These are phyloP conservation scores for Pelusios castaneus DNA, from an alignment of 2,113 vertebrate species.

Conservation along the genomic window DNA sequence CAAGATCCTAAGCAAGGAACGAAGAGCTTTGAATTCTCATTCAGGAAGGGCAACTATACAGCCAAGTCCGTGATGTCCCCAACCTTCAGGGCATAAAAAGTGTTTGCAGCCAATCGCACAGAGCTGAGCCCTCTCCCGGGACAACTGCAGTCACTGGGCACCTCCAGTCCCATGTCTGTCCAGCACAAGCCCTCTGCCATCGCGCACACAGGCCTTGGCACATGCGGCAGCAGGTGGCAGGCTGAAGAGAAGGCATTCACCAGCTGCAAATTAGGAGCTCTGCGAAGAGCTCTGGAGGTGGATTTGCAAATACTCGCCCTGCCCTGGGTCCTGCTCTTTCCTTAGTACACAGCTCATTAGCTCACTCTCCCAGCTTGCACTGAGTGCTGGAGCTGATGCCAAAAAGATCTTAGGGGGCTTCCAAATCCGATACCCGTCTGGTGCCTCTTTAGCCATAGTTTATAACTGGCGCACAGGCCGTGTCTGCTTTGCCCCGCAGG, in stretches of 20 bases:
- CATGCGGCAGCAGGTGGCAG: neutral
- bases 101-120: neutral
- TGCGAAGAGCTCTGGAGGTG: neutral
- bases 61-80: neutral
- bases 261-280: neutral
- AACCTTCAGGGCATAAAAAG: neutral
- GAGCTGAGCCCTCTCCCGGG: neutral
- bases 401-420: neutral
- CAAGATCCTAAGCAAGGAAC: constrained; percentile 65
- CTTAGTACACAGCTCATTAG: neutral
- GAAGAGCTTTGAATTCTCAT: neutral
- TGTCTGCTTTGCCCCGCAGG: neutral
- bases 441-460: neutral
- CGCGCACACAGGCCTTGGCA: neutral
- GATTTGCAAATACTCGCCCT: neutral
- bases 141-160: neutral
- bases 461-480: neutral
- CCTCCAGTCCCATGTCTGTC: neutral
- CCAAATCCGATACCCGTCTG: neutral
- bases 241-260: too few relatives aligned
- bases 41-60: neutral
- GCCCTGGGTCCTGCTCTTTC: neutral
- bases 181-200: neutral
- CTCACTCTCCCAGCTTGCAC: neutral
- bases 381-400: neutral